Evolutionary conservation across 53 echinoderm and acorn worm species (phyloP).

Genomic region (Actinopyga echinites): DNA sequence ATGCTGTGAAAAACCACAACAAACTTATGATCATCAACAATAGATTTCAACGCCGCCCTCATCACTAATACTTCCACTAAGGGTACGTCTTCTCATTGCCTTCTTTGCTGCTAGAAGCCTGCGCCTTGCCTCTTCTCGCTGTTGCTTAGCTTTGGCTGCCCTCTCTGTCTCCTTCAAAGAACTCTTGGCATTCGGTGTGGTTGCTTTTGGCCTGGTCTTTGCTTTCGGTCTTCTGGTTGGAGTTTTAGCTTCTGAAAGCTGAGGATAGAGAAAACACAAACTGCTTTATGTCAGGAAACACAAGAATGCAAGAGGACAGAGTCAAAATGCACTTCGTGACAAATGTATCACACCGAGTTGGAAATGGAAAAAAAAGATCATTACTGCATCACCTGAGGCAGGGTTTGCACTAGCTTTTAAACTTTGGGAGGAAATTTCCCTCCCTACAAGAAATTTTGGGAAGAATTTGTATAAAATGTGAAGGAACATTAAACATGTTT

Average conservation of each 20-base stretch:
- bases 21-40: not conserved
- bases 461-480: too few species aligned
- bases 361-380: too few species aligned
- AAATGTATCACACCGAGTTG: too few species aligned
- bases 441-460: too few species aligned
- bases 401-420: too few species aligned
- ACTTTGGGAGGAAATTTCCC: too few species aligned
- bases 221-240: not conserved
- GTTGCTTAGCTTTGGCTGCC: conserved; percentile 67
- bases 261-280: not conserved
- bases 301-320: too few species aligned
- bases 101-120: conserved; percentile 75
- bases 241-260: conserved; percentile 18
- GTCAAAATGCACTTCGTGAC: too few species aligned
- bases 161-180: conserved; percentile 58
- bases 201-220: conserved; percentile 26
- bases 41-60: conserved; percentile 34
- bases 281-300: too few species aligned
- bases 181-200: conserved; percentile 38
- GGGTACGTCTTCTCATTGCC: conserved; percentile 45
- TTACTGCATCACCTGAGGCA: too few species aligned
- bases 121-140: conserved; percentile 72
- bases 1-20: too few species aligned
- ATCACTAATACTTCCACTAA: conserved; percentile 34
- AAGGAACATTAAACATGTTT: too few species aligned